A percentile compares a stretch with the other conserved stretches of the same genome.
phyloP scores from a whole-genome alignment of 1,140 invertebrate genomes.

The Saccostrea glomerata region DNA sequence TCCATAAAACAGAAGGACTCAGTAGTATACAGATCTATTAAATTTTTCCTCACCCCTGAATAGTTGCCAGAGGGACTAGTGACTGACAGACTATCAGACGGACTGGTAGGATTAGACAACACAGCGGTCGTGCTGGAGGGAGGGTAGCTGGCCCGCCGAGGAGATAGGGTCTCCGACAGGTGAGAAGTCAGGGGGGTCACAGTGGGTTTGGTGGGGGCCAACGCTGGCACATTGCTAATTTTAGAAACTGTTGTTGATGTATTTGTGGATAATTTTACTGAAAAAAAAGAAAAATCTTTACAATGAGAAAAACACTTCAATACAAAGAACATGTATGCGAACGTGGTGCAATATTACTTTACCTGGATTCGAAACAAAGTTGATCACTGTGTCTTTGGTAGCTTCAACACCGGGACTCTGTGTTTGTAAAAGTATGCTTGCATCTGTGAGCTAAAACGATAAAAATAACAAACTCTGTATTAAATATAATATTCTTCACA shows the following conservation, averaged over 20 bases:
- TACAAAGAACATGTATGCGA: background rate
- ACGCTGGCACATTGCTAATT: background rate
- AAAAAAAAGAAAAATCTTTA: background rate
- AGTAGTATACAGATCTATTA: background rate
- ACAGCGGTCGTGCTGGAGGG: background rate
- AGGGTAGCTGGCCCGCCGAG: conserved; percentile 15
- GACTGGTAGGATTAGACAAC: background rate
- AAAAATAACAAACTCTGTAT: background rate
- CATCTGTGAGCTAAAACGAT: conserved; percentile 1
- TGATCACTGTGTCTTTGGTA: background rate
- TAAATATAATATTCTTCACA: background rate
- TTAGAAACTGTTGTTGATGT: background rate
- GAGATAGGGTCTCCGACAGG: background rate
- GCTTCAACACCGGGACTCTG: conserved; percentile 7
- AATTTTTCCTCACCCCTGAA: conserved; percentile 15
- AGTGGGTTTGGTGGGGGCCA: background rate
- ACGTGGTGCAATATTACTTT: background rate
- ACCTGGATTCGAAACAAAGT: conserved; percentile 33
- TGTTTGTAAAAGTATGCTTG: conserved; percentile 15
- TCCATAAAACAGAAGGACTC: too few relatives aligned
- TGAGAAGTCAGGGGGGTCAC: conserved; percentile 7
- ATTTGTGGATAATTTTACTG: background rate
- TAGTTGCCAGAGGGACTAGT: background rate
- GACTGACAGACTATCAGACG: background rate
- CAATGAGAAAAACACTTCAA: background rate